Percentiles rank a stretch among this genome's conserved stretches.
phyloP scores from a whole-genome alignment of 1,140 invertebrate species.

The Drosophila triauraria region DNA sequence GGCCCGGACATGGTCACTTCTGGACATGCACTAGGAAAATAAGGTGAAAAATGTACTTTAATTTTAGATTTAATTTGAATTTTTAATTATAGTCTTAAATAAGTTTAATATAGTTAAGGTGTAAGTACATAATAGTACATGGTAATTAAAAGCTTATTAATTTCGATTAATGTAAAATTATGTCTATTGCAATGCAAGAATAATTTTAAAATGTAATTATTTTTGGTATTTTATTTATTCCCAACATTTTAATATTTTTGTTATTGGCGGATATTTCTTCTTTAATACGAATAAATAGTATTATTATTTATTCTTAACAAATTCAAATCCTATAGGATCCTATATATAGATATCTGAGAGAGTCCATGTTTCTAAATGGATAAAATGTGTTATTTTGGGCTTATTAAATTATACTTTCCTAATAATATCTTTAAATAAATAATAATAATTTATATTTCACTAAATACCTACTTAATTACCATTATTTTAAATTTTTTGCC shows the following conservation, averaged over 20 bases:
- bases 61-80: background rate
- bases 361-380: background rate
- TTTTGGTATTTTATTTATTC: background rate
- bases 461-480: background rate
- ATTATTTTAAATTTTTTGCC: background rate
- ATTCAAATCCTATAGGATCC: background rate
- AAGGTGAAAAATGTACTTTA: too few relatives aligned
- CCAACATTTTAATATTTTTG: too few relatives aligned
- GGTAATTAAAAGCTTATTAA: background rate
- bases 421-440: background rate
- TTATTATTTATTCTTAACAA: background rate
- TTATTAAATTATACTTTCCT: background rate
- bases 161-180: background rate
- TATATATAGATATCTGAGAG: background rate
- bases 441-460: too few relatives aligned
- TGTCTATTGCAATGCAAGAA: too few relatives aligned
- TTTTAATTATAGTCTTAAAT: background rate
- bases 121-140: too few relatives aligned
- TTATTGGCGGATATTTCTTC: too few relatives aligned
- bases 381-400: background rate
- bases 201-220: too few relatives aligned
- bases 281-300: background rate
- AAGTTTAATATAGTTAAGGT: background rate
- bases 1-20: slow-evolving; percentile 47
- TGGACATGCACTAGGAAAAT: slow-evolving; percentile 25